Percentiles rank a stretch among this genome's conserved stretches.
These are phyloP conservation scores for Drosophila melanogaster DNA, from an alignment of 1,140 invertebrate species.

Conservation along the genomic window DNA sequence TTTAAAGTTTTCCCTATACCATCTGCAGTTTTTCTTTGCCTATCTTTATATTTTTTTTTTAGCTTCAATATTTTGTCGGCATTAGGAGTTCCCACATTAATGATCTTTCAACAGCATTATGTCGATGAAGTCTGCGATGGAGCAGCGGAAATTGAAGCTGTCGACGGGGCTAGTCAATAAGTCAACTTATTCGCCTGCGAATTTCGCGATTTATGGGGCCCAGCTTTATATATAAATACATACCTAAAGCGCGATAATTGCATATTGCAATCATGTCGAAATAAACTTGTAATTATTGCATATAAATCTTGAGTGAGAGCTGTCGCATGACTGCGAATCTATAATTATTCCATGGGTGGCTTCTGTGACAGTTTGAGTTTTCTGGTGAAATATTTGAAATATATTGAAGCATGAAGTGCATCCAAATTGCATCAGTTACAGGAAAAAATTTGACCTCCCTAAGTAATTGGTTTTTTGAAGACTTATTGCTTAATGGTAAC, in stretches of 20 bases:
- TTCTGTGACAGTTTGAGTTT: conserved; percentile 9
- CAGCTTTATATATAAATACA: conserved; percentile 17
- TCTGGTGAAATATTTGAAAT: conserved; percentile 3
- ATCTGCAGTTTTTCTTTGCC: background rate
- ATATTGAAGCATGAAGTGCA: conserved; percentile 3
- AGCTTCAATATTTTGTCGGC: conserved; percentile 10
- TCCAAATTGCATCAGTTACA: background rate
- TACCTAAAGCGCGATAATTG: conserved; percentile 19
- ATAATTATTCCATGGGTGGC: conserved; percentile 17
- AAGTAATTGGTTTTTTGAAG: background rate
- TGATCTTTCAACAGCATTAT: conserved; percentile 34
- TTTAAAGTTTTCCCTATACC: background rate
- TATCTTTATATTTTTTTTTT: background rate
- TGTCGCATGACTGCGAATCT: conserved; percentile 15
- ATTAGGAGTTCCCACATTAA: conserved; percentile 23
- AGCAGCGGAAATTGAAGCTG: conserved; percentile 45
- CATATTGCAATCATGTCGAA: conserved; percentile 35
- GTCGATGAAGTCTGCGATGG: conserved; percentile 24
- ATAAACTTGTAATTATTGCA: conserved; percentile 26
- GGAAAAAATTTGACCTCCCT: no score
- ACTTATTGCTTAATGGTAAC: background rate
- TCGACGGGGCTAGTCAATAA: conserved; percentile 38
- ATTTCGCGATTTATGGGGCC: conserved; percentile 30
- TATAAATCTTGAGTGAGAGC: conserved; percentile 29
- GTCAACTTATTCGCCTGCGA: conserved; percentile 36